Evolutionary conservation across 2,797 vertebrate genomes (phyloP), one percentile per base, ranked within the genome.

Genomic region (Selene dorsalis): DNA sequence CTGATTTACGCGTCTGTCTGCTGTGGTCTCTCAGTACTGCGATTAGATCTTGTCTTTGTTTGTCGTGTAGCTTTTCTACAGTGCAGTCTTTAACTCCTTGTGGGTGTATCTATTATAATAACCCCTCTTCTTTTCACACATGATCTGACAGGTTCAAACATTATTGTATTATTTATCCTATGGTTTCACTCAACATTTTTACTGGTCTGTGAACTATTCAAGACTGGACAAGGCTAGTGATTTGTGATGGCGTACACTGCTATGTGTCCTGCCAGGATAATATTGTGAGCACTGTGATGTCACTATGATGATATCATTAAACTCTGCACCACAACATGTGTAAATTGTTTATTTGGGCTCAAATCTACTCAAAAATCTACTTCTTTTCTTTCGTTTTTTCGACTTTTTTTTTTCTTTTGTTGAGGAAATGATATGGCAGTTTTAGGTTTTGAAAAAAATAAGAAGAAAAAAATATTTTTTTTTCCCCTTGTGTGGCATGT

Each of bases 301-400:
- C 41, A 35, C 32, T 8, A 35, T 8, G 32, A 22, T 63, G 43
- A 77, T 60, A 69, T 79, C 11, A 70, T 61, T 53, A 13, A 70
- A 71, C 9, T 73, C 41, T 47, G 11, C 20, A 52, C 62, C 18
- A 77, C 35, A 65, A 58, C 39, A 58, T 4, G 1, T 48, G 32
- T 53, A 39, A 11, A 61, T 22, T 60, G 22, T 28, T 39, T 4
- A 47, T 61, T 56, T 9, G 9, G 70, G 53, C 12, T 73, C 10
- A 43, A 56, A 45, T 50, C 39, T 16, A 24, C 16, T 16, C 10
- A 35, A n/a, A 65, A 39, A 28, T n/a, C 26, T 9, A 12, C 7
- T 35, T 35, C 6, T 35, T 24, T 12, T 4, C 7, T 47, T n/a
- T 16, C 10, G 24, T 58, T 20, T 22, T 14, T 28, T n/a, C n/a